Evolutionary conservation across 2,797 vertebrate genomes (phyloP).

Genomic region (Ctenochaetus hawaiiensis): DNA sequence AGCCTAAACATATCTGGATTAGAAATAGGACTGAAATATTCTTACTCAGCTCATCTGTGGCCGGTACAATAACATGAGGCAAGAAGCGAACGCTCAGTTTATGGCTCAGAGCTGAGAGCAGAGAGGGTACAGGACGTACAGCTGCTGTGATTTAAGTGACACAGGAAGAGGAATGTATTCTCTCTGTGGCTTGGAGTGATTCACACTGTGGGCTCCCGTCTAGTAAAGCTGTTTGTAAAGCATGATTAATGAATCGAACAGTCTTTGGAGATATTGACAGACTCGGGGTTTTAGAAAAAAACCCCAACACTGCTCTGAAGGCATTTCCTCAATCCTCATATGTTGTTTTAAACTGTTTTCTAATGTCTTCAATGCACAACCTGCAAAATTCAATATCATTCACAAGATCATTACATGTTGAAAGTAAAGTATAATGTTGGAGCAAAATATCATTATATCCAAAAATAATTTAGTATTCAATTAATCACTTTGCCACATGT

Average conservation of each 20-base stretch:
- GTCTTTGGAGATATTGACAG: conserved; percentile 19
- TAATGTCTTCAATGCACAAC: neutral
- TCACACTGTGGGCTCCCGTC: conserved; percentile 9
- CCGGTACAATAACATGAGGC: conserved; percentile 21
- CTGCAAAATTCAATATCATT: neutral
- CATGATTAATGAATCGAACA: conserved; percentile 19
- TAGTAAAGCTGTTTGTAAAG: conserved; percentile 5
- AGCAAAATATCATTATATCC: neutral
- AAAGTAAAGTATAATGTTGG: neutral
- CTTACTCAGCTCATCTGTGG: conserved; percentile 28
- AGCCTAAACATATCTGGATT: conserved; percentile 7
- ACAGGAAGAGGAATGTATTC: conserved; percentile 22
- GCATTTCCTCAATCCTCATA: conserved; percentile 6
- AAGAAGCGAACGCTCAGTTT: neutral
- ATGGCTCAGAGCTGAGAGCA: conserved; percentile 21
- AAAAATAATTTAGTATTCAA: too few species aligned
- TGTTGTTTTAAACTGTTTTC: neutral
- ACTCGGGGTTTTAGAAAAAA: neutral
- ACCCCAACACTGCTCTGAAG: neutral
- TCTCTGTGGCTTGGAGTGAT: conserved; percentile 42
- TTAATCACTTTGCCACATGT: too few species aligned
- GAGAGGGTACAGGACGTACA: conserved; percentile 28
- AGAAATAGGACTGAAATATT: neutral
- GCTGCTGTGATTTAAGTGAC: conserved; percentile 11
- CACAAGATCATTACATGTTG: neutral